phyloP scores from a whole-genome alignment of 2,888 invertebrate genomes.

The Brachypalpus laphriformis region DNA sequence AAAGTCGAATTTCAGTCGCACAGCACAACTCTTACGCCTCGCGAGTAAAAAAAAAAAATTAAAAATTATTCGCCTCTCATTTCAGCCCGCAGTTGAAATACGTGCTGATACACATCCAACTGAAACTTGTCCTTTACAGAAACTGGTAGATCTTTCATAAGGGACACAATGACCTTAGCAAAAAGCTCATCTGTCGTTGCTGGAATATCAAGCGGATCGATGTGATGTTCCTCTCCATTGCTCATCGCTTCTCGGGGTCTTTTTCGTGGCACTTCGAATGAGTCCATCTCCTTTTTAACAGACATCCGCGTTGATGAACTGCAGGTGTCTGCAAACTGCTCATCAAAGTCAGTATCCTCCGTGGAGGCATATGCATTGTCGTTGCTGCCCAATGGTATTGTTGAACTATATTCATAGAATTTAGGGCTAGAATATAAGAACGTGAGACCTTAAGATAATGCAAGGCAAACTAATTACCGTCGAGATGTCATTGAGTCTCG shows the following conservation, averaged over 20 bases:
- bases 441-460: neutral
- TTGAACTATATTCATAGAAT: neutral
- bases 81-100: neutral
- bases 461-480: neutral
- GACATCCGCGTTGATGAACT: neutral
- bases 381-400: neutral
- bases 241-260: neutral
- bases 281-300: neutral
- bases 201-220: no score
- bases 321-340: neutral
- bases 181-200: neutral
- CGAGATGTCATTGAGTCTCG: neutral
- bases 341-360: neutral
- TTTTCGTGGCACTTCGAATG: neutral
- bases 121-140: neutral
- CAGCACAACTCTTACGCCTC: no score
- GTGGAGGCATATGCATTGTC: neutral
- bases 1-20: no score
- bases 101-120: neutral
- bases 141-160: neutral
- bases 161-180: neutral
- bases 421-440: neutral
- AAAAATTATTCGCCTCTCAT: no score
- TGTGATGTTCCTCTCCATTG: neutral
- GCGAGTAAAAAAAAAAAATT: no score